phyloP scores from a whole-genome alignment of 1,140 invertebrate genomes.

The Caenorhabditis briggsae region DNA sequence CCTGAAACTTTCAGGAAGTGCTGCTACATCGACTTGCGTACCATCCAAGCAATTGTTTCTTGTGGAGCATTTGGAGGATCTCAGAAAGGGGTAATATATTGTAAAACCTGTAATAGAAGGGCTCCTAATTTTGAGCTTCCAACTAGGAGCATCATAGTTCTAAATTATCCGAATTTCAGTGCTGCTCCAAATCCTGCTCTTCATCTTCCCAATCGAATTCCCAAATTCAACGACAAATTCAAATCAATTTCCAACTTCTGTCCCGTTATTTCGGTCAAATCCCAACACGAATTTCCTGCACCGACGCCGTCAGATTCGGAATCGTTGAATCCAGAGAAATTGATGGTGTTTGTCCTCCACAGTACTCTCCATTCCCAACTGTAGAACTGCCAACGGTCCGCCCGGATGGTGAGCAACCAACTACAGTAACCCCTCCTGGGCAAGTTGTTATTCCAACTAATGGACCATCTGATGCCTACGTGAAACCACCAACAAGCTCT shows the following conservation, averaged over 20 bases:
- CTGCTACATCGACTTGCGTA: constrained; percentile 12
- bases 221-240: background rate
- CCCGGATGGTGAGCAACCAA: too few species aligned
- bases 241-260: background rate
- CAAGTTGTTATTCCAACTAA: background rate
- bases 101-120: too few species aligned
- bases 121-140: background rate
- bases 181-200: constrained; percentile 17
- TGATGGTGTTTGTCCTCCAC: background rate
- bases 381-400: background rate
- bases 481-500: background rate
- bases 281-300: background rate
- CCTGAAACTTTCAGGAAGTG: background rate
- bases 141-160: too few species aligned
- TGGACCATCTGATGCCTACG: constrained; percentile 28
- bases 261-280: background rate
- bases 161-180: background rate
- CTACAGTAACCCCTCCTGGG: background rate
- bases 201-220: background rate
- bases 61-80: background rate
- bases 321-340: background rate
- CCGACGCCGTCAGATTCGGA: background rate
- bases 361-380: background rate
- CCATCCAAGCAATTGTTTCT: background rate
- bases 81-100: background rate